A percentile compares a stretch with the other conserved stretches of the same genome.
phyloP scores from a whole-genome alignment of 2,888 invertebrate species.

The Platerodrilus igneus region DNA sequence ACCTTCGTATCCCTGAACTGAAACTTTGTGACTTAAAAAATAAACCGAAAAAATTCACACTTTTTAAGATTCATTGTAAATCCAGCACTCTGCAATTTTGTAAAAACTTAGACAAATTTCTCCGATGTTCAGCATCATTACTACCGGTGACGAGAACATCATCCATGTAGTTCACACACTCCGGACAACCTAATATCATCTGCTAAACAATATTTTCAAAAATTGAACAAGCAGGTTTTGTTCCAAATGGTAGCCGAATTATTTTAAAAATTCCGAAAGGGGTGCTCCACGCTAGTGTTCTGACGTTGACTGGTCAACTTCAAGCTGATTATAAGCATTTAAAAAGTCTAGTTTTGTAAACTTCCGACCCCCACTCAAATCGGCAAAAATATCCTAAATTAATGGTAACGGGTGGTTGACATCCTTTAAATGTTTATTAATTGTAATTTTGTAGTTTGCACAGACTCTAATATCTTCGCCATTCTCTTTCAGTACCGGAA shows the following conservation, averaged over 20 bases:
- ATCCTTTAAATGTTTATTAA: slow-evolving; percentile 30
- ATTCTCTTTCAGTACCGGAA: slow-evolving; percentile 24
- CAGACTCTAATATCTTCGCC: slow-evolving; percentile 14
- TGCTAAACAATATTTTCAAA: too few species aligned
- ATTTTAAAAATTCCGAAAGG: too few species aligned
- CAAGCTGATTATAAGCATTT: slow-evolving; percentile 40
- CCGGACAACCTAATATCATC: slow-evolving; percentile 30
- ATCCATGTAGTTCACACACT: slow-evolving; percentile 31
- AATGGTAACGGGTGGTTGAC: slow-evolving; percentile 33
- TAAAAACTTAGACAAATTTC: too few species aligned
- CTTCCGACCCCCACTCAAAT: slow-evolving; percentile 8
- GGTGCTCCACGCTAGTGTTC: slow-evolving; percentile 34
- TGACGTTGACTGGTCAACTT: slow-evolving; percentile 25
- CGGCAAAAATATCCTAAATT: slow-evolving; percentile 32
- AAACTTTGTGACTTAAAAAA: slow-evolving; percentile 36
- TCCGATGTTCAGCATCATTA: slow-evolving; percentile 26
- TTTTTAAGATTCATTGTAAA: slow-evolving; percentile 34
- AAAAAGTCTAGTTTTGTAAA: slow-evolving; percentile 35
- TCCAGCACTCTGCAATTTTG: slow-evolving; percentile 27
- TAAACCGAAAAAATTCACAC: slow-evolving; percentile 33
- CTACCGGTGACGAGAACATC: slow-evolving; percentile 36
- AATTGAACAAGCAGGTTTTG: slow-evolving; percentile 39
- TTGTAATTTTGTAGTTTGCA: slow-evolving; percentile 30
- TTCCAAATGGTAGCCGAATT: slow-evolving; percentile 40
- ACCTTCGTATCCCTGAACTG: slow-evolving; percentile 33